Conservation (phyloP, 2,797 vertebrate genomes). For the Girardinus metallicus region DNA sequence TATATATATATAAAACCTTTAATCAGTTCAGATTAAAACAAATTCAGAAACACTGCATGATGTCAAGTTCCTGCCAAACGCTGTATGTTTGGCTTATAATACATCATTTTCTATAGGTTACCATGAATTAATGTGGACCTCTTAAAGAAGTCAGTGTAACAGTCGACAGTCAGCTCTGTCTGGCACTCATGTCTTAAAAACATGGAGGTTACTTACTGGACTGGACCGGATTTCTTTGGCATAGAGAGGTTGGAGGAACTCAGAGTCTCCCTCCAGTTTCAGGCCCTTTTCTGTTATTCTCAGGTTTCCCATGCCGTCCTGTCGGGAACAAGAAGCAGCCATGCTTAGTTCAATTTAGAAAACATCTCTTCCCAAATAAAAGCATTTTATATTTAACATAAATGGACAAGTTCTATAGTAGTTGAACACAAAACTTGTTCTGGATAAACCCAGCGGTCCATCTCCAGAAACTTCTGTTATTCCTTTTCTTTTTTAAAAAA, state of each 20-base stretch:
- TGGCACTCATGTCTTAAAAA: background rate
- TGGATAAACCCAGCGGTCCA: background rate
- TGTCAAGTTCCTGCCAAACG: background rate
- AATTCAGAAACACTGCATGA: background rate
- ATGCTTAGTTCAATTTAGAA: constrained; percentile 6
- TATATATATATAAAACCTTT: too few species aligned
- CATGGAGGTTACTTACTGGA: constrained; percentile 85
- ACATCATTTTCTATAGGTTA: background rate
- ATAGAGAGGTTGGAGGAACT: constrained; percentile 98
- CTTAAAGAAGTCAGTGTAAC: background rate
- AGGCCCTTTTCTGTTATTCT: constrained; percentile 97
- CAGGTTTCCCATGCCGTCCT: constrained; percentile 98
- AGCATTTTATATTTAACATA: background rate
- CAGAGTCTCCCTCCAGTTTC: constrained; percentile 95
- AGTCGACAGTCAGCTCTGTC: background rate
- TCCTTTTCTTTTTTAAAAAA: background rate
- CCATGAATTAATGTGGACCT: background rate
- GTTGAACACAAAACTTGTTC: background rate
- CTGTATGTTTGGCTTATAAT: background rate
- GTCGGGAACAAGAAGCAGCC: constrained; percentile 39
- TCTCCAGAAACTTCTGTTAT: background rate
- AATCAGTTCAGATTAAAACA: background rate
- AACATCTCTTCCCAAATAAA: too few species aligned
- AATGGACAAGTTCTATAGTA: background rate
- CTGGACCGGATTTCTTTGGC: constrained; percentile 99